phyloP scores from a whole-genome alignment of 2,113 vertebrate species.

The Dascyllus trimaculatus region DNA sequence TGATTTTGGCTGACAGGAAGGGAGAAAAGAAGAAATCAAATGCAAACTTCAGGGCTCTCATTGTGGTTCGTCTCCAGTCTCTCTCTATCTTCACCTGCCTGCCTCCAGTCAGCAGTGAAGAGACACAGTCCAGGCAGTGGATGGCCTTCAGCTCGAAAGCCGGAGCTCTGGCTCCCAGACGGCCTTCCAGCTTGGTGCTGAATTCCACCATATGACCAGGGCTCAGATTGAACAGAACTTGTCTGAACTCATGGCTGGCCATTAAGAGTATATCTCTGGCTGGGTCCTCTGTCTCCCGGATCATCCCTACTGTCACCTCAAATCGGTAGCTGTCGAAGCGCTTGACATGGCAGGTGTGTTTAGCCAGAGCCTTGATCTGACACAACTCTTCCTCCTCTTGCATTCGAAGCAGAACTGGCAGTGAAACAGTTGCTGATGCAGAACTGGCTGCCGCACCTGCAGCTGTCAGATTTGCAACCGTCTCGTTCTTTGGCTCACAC shows the following conservation, averaged over 20 bases:
- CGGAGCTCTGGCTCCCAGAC: constrained; percentile 91
- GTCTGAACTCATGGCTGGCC: constrained; percentile 94
- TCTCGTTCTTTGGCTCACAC: constrained; percentile 84
- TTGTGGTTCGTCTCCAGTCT: constrained; percentile 92
- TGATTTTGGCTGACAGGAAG: constrained; percentile 89
- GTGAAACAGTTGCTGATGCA: neutral
- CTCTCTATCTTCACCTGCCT: constrained; percentile 94
- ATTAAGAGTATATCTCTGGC: constrained; percentile 92
- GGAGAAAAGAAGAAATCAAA: constrained; percentile 98
- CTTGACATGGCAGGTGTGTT: constrained; percentile 94
- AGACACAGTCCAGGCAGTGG: constrained; percentile 92
- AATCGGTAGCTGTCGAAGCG: constrained; percentile 94
- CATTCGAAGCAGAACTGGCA: constrained; percentile 57
- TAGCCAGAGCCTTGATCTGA: constrained; percentile 90
- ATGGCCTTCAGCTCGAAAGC: constrained; percentile 96
- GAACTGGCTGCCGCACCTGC: constrained; percentile 6
- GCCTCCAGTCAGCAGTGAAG: constrained; percentile 83
- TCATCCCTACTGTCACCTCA: constrained; percentile 92
- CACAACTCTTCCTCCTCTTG: constrained; percentile 92
- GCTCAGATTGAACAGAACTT: constrained; percentile 89
- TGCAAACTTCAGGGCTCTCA: constrained; percentile 91
- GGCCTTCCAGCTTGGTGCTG: constrained; percentile 94
- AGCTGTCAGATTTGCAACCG: constrained; percentile 61
- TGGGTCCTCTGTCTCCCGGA: constrained; percentile 84
- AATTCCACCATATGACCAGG: constrained; percentile 94